A percentile compares a stretch with the other conserved stretches of the same genome.
These are phyloP conservation scores for Plebejus anna DNA, from an alignment of 2,888 invertebrate genomes.

Conservation along the genomic window DNA sequence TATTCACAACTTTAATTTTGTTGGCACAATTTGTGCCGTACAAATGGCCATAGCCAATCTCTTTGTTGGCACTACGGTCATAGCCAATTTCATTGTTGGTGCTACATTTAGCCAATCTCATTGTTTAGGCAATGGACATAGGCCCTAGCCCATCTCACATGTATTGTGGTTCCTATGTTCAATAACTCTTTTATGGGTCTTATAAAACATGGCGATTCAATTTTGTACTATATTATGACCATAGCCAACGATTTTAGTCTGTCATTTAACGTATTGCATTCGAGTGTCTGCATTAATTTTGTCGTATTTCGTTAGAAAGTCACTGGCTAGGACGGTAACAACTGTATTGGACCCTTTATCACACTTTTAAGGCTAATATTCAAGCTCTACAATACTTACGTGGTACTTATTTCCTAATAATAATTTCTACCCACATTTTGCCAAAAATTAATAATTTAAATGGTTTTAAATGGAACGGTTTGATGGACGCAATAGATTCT, in stretches of 20 bases:
- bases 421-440: constrained; percentile 28
- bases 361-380: constrained; percentile 41
- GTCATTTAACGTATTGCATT: not conserved
- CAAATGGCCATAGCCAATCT: not conserved
- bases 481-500: constrained; percentile 7
- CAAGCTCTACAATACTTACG: constrained; percentile 68
- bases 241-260: constrained; percentile 12
- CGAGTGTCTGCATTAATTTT: constrained; percentile 11
- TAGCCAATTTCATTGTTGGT: not conserved
- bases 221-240: constrained; percentile 10
- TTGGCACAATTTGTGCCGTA: constrained; percentile 46
- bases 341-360: constrained; percentile 47
- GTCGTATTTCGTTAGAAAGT: constrained; percentile 40
- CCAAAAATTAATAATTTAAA: not conserved
- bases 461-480: not conserved
- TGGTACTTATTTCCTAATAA: constrained; percentile 53
- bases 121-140: not conserved
- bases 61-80: not conserved
- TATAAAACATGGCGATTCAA: not conserved
- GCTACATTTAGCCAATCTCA: not conserved
- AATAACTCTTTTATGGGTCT: not conserved
- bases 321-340: constrained; percentile 71
- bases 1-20: constrained; percentile 57
- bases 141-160: not conserved
- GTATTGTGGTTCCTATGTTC: not conserved